Evolutionary conservation across 2,113 vertebrate species (phyloP), one percentile per base, ranked within the genome.

Genomic region (Psilopsiagon aurifrons): DNA sequence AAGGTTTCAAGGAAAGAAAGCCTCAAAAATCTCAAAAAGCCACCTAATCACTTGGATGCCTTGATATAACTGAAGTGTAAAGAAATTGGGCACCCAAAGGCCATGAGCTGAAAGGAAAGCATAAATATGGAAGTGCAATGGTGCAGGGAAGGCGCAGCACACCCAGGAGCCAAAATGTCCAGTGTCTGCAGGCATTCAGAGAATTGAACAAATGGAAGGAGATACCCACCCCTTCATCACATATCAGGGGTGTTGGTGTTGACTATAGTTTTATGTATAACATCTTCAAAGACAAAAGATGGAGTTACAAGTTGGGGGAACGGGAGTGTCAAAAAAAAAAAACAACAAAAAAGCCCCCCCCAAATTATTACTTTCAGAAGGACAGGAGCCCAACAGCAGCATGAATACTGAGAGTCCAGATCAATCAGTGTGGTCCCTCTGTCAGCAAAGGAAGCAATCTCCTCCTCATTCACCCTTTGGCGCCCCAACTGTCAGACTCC

Each of bases 1-100:
- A 82, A 71, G 18, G 62, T 44, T 79, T 91, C 44, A 54, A 76
- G 64, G 57, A 75, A n/a, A 80, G 46, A 90, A 86, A 86, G 67
- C 59, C 79, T 95, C 39, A 83, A 90, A 91, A 83, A 90, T 66
- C 63, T 90, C 68, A 74, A 83, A 93, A 75, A 82, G 39, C 57
- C 69, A 90, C 0, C 55, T 81, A 80, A 92, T 84, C 17, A 4
- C 39, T 64, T 89, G 86, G 81, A 95, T 95, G 62, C 84, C 94
- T 94, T 69, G 47, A 73, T 43, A 47, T 69, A 67, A 79, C 1
- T n/a, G 91, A 89, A 82, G 57, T 12, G 37, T 46, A 87, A 79
- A 84, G 74, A 92, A 85, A 75, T 27, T 29, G 18, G 35, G 88
- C 70, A 84, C 55, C 54, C 77, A 87, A 94, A 92, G 8, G 46